Base-by-base conservation (phyloP, 2,888 invertebrate species). In the Metacarcinus magister region DNA sequence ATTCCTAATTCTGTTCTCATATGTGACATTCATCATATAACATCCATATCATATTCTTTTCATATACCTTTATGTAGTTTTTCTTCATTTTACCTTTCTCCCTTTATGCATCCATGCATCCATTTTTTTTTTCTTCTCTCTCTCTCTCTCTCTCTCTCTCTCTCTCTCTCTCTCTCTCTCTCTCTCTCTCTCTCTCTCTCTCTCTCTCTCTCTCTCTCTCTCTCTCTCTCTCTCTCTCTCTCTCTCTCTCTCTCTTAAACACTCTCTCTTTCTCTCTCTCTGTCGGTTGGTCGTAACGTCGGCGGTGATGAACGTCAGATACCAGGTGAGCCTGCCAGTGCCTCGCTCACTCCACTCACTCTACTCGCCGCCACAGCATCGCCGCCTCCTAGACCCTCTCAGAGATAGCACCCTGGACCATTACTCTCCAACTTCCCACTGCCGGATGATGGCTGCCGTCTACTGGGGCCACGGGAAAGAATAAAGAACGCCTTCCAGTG, bases 271-370 rank as follows among this genome's bases (percentile, higher is more conserved):
- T 67, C 67, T 67, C 19, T 43, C 43, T 43, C 8, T 43, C 13
- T 39, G 67, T 43, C 23, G 16, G 67, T 60, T 93, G 93, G 75
- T 75, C 93, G 93, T 93, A 60, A 67, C 43, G 93, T 93, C 93
- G n/a, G 67, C 75, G 44, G 44, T 75, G 93, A 93, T 93, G 43
- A 93, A 93, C 44, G 93, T 67, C 93, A 93, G 75, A 93, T 93
- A 93, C n/a, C 13, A 75, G 43, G 43, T 39, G 93, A 43, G 75
- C 44, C 23, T 93, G 93, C 44, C 93, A 93, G 43, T 75, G 67
- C 93, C 75, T 67, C 67, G 75, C 75, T 75, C 75, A 75, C 48
- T 44, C 44, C 75, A 93, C 60, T 82, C 82, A 82, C 82, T 82
- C 82, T 82, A 82, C 82, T 23, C 75, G 44, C 44, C 75, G 93